Evolutionary conservation across 30 jellyfish, hydroid and myxozoan species (phyloP).

Genomic region (Nemopilema nomurai): DNA sequence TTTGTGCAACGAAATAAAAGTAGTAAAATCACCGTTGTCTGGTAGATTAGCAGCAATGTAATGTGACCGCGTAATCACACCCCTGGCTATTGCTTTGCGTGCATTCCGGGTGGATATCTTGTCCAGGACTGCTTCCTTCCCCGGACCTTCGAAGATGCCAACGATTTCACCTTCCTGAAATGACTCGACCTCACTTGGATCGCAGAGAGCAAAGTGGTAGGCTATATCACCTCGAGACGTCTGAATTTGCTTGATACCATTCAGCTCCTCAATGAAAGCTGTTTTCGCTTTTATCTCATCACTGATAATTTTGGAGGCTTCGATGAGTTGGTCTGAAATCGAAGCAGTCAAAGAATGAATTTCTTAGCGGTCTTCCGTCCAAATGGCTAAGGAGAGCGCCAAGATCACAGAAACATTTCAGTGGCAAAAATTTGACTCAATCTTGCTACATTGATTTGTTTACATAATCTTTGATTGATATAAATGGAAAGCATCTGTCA

Average conservation of each 20-base stretch:
- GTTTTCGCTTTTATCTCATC: conserved; percentile 1
- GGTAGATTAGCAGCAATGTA: conserved; percentile 8
- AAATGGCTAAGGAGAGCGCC: too few species aligned
- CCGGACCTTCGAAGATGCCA: conserved; percentile 31
- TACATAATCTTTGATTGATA: too few species aligned
- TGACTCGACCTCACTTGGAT: background rate
- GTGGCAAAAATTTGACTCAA: too few species aligned
- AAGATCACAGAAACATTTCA: too few species aligned
- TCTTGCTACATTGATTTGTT: too few species aligned
- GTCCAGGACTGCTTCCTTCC: background rate
- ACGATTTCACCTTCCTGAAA: conserved; percentile 71
- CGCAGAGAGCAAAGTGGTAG: conserved; percentile 20
- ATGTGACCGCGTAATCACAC: conserved; percentile 29
- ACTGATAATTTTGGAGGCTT: conserved; percentile 6
- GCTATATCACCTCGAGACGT: conserved; percentile 69
- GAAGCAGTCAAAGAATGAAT: background rate
- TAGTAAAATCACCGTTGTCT: background rate
- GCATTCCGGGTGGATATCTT: conserved; percentile 27
- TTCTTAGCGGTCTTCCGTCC: background rate
- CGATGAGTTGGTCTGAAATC: conserved; percentile 1
- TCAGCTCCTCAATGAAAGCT: conserved; percentile 15
- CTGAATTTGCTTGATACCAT: conserved; percentile 6
- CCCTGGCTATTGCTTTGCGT: conserved; percentile 15
- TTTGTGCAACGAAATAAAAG: background rate
- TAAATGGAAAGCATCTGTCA: too few species aligned